Evolutionary conservation across 2,113 vertebrate species (phyloP).

Genomic region (Sylvilagus bachmani): DNA sequence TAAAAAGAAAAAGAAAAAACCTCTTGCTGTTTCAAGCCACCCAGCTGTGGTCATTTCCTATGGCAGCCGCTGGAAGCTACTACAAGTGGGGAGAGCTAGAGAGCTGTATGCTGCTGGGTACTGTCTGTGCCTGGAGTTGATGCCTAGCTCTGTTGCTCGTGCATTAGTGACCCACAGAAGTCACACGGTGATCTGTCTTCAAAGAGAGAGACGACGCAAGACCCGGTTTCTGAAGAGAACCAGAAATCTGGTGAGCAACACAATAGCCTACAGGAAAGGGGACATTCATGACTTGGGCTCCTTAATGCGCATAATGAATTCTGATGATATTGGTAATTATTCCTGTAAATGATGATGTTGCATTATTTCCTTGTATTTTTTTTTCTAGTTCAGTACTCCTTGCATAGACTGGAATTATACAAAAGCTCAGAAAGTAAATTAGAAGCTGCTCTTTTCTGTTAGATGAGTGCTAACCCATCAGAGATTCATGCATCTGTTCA

Average conservation of each 20-base stretch:
- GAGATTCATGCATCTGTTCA: neutral
- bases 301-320: neutral
- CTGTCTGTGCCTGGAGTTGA: conserved; percentile 10
- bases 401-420: conserved; percentile 13
- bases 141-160: neutral
- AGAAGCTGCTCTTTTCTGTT: conserved; percentile 18
- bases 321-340: neutral
- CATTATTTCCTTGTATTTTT: neutral
- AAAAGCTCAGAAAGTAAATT: neutral
- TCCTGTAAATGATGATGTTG: conserved; percentile 2
- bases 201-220: neutral
- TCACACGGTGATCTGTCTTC: neutral
- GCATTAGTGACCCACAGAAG: neutral
- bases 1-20: neutral
- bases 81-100: neutral
- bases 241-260: neutral
- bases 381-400: neutral
- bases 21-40: neutral
- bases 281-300: neutral
- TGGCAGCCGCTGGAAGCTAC: neutral
- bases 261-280: neutral
- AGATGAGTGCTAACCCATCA: neutral
- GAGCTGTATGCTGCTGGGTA: neutral
- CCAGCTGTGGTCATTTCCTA: neutral
- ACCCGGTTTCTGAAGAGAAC: neutral